phyloP scores from a whole-genome alignment of 1,140 invertebrate genomes.

The Oppia nitens region DNA sequence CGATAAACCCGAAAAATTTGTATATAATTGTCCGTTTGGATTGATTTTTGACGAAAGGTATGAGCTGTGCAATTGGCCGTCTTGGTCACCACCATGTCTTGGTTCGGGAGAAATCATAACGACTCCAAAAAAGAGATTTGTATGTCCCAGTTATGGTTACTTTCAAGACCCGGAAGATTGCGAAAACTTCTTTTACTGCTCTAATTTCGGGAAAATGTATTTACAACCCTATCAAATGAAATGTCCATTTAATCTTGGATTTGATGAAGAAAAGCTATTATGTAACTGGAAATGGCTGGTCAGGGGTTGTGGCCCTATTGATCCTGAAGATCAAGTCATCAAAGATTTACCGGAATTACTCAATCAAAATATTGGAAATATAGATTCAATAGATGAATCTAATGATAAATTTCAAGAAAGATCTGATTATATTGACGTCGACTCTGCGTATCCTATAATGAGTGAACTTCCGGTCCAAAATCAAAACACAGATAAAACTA shows the following conservation, averaged over 20 bases:
- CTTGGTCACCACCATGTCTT: slow-evolving; percentile 47
- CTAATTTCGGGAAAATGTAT: slow-evolving; percentile 43
- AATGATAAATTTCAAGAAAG: not conserved
- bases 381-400: not conserved
- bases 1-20: slow-evolving; percentile 42
- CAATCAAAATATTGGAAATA: not conserved
- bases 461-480: not conserved
- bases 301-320: slow-evolving; percentile 37
- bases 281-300: slow-evolving; percentile 72
- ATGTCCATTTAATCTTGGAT: slow-evolving; percentile 61
- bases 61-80: slow-evolving; percentile 58
- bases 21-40: slow-evolving; percentile 64
- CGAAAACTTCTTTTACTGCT: slow-evolving; percentile 69
- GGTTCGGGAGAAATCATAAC: slow-evolving; percentile 38
- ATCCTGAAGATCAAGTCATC: slow-evolving; percentile 7
- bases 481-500: not conserved
- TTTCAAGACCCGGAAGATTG: slow-evolving; percentile 66
- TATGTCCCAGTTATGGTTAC: slow-evolving; percentile 38
- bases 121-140: slow-evolving; percentile 41
- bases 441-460: no score
- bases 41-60: slow-evolving; percentile 51
- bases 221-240: slow-evolving; percentile 59
- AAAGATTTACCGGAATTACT: slow-evolving; percentile 9
- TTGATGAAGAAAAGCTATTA: slow-evolving; percentile 47
- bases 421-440: not conserved